Conservation (phyloP, 1,140 invertebrate genomes). For the Bombus confusus region DNA sequence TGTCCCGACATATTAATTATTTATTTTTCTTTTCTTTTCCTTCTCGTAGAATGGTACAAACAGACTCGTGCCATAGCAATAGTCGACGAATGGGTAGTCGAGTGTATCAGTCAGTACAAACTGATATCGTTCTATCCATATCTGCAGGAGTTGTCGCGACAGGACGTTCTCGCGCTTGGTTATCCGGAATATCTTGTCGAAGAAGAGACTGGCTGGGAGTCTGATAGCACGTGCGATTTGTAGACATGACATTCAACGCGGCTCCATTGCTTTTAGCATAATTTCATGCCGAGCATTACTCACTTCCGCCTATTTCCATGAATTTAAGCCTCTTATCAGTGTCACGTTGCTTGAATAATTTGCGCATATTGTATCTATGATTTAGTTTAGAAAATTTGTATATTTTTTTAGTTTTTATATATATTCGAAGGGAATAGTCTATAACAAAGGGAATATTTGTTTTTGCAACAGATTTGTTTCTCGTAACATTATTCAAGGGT, state of each 20-base stretch:
- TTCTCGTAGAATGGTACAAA: conserved; percentile 59
- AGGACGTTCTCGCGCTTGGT: conserved; percentile 35
- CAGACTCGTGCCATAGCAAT: conserved; percentile 58
- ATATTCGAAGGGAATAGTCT: not conserved
- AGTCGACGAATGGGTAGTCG: conserved; percentile 70
- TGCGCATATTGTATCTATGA: not conserved
- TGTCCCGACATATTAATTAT: not conserved
- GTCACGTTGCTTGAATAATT: not conserved
- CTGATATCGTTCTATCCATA: conserved; percentile 67
- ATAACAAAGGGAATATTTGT: conserved; percentile 22
- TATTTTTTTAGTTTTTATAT: not conserved
- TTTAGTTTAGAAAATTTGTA: not conserved
- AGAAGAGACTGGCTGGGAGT: conserved; percentile 40
- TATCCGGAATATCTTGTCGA: conserved; percentile 60
- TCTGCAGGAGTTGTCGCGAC: conserved; percentile 45
- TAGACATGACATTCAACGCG: not conserved
- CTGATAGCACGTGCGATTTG: not conserved
- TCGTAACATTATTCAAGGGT: not conserved
- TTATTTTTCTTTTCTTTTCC: not conserved
- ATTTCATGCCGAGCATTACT: not conserved
- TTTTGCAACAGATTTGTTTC: not conserved
- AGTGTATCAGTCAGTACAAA: conserved; percentile 73
- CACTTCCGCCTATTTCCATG: too few species aligned
- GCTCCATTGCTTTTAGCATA: not conserved
- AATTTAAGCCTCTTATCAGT: not conserved